These are phyloP conservation scores for Syrmaticus mikado DNA, from an alignment of 2,113 vertebrate genomes.

Conservation along the genomic window DNA sequence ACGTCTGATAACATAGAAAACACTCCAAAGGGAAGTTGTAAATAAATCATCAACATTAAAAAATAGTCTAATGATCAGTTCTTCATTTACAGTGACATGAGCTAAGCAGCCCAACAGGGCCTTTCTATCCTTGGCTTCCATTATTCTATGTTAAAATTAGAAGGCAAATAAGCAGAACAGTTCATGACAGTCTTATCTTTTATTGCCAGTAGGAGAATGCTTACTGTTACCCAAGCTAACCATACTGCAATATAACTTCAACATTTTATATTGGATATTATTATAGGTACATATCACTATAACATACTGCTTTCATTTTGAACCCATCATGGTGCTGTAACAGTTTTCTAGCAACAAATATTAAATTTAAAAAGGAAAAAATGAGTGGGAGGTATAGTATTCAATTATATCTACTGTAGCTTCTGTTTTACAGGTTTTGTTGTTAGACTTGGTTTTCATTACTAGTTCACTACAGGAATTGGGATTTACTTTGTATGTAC, in stretches of 20 bases:
- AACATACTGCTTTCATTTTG: conserved; percentile 79
- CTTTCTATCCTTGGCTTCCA: conserved; percentile 26
- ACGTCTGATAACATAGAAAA: not conserved
- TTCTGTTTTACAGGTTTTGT: conserved; percentile 42
- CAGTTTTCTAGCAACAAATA: conserved; percentile 33
- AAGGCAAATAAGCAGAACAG: conserved; percentile 56
- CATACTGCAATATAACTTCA: conserved; percentile 42
- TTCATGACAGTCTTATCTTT: conserved; percentile 52
- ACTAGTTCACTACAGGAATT: conserved; percentile 2
- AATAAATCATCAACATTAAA: not conserved
- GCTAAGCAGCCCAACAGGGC: not conserved
- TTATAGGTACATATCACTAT: conserved; percentile 72
- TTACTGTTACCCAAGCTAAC: conserved; percentile 69
- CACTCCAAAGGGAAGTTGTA: not conserved
- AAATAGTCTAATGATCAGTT: not conserved
- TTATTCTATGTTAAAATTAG: conserved; percentile 49
- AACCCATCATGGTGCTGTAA: conserved; percentile 54
- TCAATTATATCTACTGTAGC: conserved; percentile 22
- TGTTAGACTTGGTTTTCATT: conserved; percentile 39
- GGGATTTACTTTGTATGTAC: not conserved
- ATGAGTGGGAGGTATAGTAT: conserved; percentile 14
- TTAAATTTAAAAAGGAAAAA: conserved; percentile 65
- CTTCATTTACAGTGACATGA: not conserved
- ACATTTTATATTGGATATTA: conserved; percentile 69
- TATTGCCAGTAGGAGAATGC: conserved; percentile 56